These are phyloP conservation scores for Hoplostethus atlanticus DNA, from an alignment of 2,797 vertebrate genomes.

Conservation along the genomic window DNA sequence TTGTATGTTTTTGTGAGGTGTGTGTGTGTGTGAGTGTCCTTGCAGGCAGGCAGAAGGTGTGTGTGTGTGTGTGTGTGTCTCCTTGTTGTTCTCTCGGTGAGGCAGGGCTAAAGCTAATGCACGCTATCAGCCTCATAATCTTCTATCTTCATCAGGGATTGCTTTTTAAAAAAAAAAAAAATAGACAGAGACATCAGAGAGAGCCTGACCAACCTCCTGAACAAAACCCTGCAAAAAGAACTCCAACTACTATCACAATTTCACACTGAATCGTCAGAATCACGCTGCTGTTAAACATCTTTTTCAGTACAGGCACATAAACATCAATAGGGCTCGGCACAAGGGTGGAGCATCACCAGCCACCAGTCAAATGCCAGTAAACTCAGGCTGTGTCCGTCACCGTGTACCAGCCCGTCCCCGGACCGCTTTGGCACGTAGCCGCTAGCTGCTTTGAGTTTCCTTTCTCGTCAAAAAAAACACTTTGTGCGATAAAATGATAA, in stretches of 20 bases:
- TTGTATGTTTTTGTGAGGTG: neutral
- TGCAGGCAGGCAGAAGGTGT: neutral
- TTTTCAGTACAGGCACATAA: neutral
- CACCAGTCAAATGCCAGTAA: neutral
- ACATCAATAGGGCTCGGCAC: slow-evolving; percentile 17
- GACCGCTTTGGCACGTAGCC: neutral
- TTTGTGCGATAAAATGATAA: slow-evolving; percentile 18
- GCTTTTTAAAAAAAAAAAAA: too few relatives aligned
- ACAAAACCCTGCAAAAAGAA: too few relatives aligned
- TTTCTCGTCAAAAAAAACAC: neutral
- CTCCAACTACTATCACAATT: neutral
- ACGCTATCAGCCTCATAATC: neutral
- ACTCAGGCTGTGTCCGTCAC: neutral
- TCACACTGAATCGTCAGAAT: slow-evolving; percentile 26
- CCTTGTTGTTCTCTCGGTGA: neutral
- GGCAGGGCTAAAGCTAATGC: neutral
- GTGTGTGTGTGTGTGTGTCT: neutral
- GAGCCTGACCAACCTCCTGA: too few relatives aligned
- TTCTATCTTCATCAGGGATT: neutral
- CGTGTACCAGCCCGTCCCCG: neutral
- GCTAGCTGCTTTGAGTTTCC: neutral
- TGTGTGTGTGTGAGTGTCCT: neutral
- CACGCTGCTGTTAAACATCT: neutral
- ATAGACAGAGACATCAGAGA: too few relatives aligned
- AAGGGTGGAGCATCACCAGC: neutral